Evolutionary conservation across 2,797 vertebrate genomes (phyloP), one percentile per base, ranked within the genome.

Genomic region (Pseudomugil gertrudae): DNA sequence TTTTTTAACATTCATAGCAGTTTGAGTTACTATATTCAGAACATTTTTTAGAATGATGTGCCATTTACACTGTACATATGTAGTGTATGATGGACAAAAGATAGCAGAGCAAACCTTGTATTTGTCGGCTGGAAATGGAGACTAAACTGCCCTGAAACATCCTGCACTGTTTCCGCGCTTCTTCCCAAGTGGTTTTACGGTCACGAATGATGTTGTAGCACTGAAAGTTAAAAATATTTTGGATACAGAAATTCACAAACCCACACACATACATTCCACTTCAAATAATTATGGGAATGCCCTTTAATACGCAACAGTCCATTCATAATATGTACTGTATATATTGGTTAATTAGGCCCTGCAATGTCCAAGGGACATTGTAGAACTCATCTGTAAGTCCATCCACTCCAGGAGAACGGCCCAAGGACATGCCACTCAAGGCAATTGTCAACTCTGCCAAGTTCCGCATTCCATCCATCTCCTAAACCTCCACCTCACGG

Each of bases 101-200:
- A 0, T 26, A 47, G 24, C 15, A 15, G 8, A 40, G n/a, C 86
- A 63, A 51, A 92, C 91, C 88, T 92, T 92, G 91, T 3, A 88
- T 81, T 43, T 67, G 63, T 57, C 88, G 84, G 14, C 77, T 62
- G 7, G 81, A 30, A 70, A 92, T 76, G 2, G 91, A 92, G 73
- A 43, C 90, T 60, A 92, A 72, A 56, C 58, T 83, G 13, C 85
- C 88, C 29, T 70, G 69, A 9, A 84, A 69, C 2, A 1, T 26
- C 33, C 47, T 66, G 63, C 91, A 92, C 1, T 80, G 72, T 35
- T 1, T 62, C 40, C 82, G 80, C 11, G 90, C 79, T 0, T 83
- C 81, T 52, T 84, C 75, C 91, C 90, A 92, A 3, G 63, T 88
- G n/a, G 0, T 0, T 54, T 6, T 51, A 0, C 5, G 73, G 9